Base-by-base conservation (phyloP, 2,113 vertebrate species). In the Lipotes vexillifer region DNA sequence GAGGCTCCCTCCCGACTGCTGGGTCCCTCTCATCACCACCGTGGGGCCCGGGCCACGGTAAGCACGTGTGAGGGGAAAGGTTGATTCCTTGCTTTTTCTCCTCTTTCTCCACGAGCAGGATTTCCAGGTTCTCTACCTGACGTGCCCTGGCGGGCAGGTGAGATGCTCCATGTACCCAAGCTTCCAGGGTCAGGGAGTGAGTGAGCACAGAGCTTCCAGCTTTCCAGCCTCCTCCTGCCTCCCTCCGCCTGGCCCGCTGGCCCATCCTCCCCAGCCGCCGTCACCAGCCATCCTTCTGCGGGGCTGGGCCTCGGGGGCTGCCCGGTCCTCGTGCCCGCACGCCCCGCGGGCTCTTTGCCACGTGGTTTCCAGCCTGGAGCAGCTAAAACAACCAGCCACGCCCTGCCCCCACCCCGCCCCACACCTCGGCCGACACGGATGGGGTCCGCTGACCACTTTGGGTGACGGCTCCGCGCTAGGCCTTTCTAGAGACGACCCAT, bases 141-240 rank as follows among this genome's bases (percentile, higher is more conserved):
- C 18, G 17, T 14, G 8, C 72, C 52, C 63, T 13, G 11, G 66
- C 1, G 0, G 41, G 59, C 3, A 9, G n/a, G n/a, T 49, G 5
- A 52, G 38, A 77, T 75, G 59, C 91, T n/a, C 6, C 46, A 41
- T 8, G 31, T 33, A 59, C n/a, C 55, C 38, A 23, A 8, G 57
- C 20, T 21, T 33, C 61, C 4, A 2, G 68, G 44, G 14, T 69
- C 49, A 9, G 27, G 29, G 41, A 38, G 20, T 59, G 11, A 4
- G 49, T 46, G 31, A 46, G 52, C 52, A 41, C 49, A 82, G 27
- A n/a, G 27, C 66, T 20, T n/a, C 46, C 49, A 21, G 36, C 52
- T 55, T n/a, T 57, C 49, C 5, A 9, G 66, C 52, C 78, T 46
- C 66, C 55, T 92, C 14, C 4, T n/a, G 46, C 66, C 55, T 92